A percentile compares a stretch with the other conserved stretches of the same genome.
Evolutionary conservation across 2,113 vertebrate genomes (phyloP).

Genomic region (Hydrolagus affinis): DNA sequence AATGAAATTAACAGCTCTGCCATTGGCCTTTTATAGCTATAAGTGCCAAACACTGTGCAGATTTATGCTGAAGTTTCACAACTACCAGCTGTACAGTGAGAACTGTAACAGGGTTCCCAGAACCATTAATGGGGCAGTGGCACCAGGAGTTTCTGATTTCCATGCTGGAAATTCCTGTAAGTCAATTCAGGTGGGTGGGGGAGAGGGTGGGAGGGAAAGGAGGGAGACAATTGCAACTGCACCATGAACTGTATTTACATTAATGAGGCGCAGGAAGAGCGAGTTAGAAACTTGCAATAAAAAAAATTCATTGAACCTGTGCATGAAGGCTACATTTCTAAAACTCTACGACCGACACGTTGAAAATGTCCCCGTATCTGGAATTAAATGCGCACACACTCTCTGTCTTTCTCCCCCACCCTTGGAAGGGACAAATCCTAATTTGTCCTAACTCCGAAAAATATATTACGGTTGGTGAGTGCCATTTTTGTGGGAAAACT

Average conservation of each 20-base stretch:
- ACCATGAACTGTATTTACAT: not conserved
- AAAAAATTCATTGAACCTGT: too few relatives aligned
- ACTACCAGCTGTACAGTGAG: not conserved
- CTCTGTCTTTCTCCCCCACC: too few relatives aligned
- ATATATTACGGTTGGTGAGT: too few relatives aligned
- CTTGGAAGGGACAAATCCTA: too few relatives aligned
- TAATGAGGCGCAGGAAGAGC: not conserved
- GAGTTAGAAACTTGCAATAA: not conserved
- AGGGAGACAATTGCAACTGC: not conserved
- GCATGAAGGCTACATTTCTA: not conserved
- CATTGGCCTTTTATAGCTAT: not conserved
- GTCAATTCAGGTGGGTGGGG: not conserved
- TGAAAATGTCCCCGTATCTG: too few relatives aligned
- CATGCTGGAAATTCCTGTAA: not conserved
- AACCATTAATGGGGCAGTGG: not conserved
- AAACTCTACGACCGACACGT: not conserved
- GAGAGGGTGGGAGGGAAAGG: not conserved
- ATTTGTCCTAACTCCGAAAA: too few relatives aligned
- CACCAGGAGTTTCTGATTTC: not conserved
- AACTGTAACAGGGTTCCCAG: not conserved
- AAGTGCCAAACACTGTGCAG: not conserved
- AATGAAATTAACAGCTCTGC: not conserved
- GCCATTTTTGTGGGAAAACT: too few relatives aligned
- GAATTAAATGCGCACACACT: too few relatives aligned
- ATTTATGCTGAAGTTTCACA: not conserved